phyloP scores from a whole-genome alignment of 1,140 invertebrate genomes.

The Meloidogyne floridensis region DNA sequence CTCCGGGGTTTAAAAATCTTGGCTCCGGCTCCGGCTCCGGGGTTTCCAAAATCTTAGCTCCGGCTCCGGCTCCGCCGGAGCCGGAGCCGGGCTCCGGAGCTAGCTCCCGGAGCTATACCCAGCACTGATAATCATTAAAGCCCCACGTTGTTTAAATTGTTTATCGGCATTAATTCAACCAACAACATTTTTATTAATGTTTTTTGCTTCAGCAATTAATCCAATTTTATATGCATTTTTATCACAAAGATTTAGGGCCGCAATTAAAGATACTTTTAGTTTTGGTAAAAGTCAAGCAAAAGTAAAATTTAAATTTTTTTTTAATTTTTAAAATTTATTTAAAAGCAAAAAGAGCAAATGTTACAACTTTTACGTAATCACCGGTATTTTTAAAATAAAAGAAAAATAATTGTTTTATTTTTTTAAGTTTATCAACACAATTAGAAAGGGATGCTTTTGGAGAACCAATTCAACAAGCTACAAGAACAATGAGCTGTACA shows the following conservation, averaged over 20 bases:
- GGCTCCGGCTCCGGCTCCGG: no score
- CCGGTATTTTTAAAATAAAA: not conserved
- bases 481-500: constrained; percentile 1
- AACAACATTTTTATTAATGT: constrained; percentile 56
- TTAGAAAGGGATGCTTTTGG: constrained; percentile 1
- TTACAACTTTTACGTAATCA: constrained; percentile 2
- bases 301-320: constrained; percentile 33
- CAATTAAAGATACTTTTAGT: constrained; percentile 56
- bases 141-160: constrained; percentile 59
- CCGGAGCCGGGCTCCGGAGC: no score
- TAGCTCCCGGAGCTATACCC: no score
- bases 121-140: constrained; percentile 20
- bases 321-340: not conserved
- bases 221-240: constrained; percentile 61
- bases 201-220: constrained; percentile 59
- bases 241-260: constrained; percentile 53
- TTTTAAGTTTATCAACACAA: not conserved
- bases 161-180: constrained; percentile 57
- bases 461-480: not conserved
- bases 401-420: not conserved
- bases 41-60: no score
- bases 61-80: no score
- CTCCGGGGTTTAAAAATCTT: no score
- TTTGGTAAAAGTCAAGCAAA: constrained; percentile 47
- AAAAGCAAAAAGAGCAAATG: not conserved